Percentiles rank a stretch among this genome's conserved stretches.
Conservation (phyloP, 2,797 vertebrate species). For the Sciurus vulgaris region DNA sequence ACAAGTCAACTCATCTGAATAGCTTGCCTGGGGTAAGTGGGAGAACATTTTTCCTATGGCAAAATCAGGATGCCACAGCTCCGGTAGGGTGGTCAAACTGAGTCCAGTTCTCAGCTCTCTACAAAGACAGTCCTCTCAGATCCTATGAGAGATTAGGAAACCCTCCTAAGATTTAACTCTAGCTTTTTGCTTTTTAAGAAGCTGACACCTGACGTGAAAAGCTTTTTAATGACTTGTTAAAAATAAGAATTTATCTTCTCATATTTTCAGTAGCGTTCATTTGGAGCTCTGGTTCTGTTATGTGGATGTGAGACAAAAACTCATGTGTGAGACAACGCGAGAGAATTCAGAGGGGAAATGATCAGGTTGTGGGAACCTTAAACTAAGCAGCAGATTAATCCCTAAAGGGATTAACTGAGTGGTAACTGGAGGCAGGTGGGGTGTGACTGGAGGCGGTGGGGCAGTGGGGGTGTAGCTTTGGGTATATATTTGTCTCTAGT, state of each 20-base stretch:
- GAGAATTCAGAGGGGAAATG: no score
- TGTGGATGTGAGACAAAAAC: no score
- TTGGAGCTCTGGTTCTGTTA: neutral
- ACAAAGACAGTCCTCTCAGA: neutral
- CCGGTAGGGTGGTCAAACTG: neutral
- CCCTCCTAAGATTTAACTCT: neutral
- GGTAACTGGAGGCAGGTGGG: no score
- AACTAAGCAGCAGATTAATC: no score
- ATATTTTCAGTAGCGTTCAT: neutral
- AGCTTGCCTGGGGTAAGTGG: neutral
- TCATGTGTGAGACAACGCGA: no score
- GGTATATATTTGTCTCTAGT: no score
- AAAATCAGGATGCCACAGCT: neutral
- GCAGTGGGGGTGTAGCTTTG: no score
- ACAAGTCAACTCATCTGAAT: no score
- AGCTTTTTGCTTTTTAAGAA: neutral
- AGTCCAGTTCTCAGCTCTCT: neutral
- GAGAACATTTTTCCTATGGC: accelerated
- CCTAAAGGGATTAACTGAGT: no score
- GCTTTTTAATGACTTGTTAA: neutral
- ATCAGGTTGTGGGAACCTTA: no score
- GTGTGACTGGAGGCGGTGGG: no score
- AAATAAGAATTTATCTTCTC: neutral
- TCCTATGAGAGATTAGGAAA: neutral
- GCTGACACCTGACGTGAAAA: neutral